Base-by-base conservation (phyloP, 2,888 invertebrate species). In the Dryococelus australis region DNA sequence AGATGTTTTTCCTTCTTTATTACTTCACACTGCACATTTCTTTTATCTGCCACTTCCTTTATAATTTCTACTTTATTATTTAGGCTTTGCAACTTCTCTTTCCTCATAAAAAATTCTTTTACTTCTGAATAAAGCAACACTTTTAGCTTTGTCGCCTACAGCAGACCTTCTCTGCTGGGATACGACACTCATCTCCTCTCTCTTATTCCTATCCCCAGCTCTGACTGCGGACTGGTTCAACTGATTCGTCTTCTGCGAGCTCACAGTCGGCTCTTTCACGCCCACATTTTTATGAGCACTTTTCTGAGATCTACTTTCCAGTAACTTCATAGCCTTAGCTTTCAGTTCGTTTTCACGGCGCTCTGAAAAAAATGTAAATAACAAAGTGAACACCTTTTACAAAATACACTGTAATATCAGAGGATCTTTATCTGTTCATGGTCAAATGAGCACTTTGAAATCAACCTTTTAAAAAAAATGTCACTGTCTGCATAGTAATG, bases 331-430 rank as follows among this genome's bases (percentile, higher is more conserved):
- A 27, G 87, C 87, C 85, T 84, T 86, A 28, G 87, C 86, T 84
- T 88, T 88, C 24, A 88, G 88, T 88, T 88, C 89, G 35, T 83
- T 87, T 81, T 89, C 89, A 86, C 87, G 80, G 85, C 86, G 88
- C 84, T 89, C 89, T 89, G 87, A 78, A 89, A 89, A 35, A 27
- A 26, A 43, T 26, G 6, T 43, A 84, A 47, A 81, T 43, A 84
- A 80, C 43, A 27, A 20, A 86, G 80, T 81, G 51, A 88, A 53
- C 27, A 65, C 16, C n/a, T 65, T 24, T n/a, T n/a, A 65, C 65
- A 65, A 65, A 65, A 10, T 24, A n/a, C 20, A 65, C 65, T 65
- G 20, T n/a, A 65, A 35, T 35, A 35, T 35, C 35, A 35, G 35
- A 35, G 35, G 35, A 35, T 35, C 2, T 3, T 3, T 35, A 35